These are phyloP conservation scores for Semibalanus balanoides DNA, from an alignment of 1,140 invertebrate genomes.

Conservation along the genomic window DNA sequence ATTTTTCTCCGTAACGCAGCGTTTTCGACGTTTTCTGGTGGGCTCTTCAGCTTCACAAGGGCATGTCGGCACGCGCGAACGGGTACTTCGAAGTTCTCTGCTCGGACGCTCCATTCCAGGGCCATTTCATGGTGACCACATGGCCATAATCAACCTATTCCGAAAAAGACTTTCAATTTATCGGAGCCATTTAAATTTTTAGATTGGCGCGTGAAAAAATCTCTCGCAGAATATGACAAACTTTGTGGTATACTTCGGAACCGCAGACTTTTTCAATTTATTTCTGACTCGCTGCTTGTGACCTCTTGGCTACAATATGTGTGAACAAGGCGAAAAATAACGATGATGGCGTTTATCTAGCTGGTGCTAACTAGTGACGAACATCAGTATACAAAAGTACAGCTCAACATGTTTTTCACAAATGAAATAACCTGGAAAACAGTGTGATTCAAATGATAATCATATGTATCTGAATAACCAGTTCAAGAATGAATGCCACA, in stretches of 20 bases:
- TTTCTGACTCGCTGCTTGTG: too few relatives aligned
- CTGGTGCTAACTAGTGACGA: too few relatives aligned
- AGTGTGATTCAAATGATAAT: too few relatives aligned
- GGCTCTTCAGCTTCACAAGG: background rate
- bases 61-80: background rate
- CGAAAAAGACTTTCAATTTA: background rate
- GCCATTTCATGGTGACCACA: slow-evolving; percentile 1
- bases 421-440: too few relatives aligned
- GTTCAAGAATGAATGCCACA: too few relatives aligned
- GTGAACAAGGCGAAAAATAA: too few relatives aligned
- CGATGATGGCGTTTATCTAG: too few relatives aligned
- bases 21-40: background rate
- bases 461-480: too few relatives aligned
- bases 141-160: background rate
- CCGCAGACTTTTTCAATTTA: background rate
- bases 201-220: background rate
- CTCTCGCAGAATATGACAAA: background rate
- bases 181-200: background rate
- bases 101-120: slow-evolving; percentile 1
- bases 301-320: too few relatives aligned
- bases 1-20: background rate
- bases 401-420: too few relatives aligned
- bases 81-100: slow-evolving; percentile 1
- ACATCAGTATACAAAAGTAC: too few relatives aligned
- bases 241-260: background rate